phyloP scores from a whole-genome alignment of 2,797 vertebrate species.

The Ficedula albicollis region DNA sequence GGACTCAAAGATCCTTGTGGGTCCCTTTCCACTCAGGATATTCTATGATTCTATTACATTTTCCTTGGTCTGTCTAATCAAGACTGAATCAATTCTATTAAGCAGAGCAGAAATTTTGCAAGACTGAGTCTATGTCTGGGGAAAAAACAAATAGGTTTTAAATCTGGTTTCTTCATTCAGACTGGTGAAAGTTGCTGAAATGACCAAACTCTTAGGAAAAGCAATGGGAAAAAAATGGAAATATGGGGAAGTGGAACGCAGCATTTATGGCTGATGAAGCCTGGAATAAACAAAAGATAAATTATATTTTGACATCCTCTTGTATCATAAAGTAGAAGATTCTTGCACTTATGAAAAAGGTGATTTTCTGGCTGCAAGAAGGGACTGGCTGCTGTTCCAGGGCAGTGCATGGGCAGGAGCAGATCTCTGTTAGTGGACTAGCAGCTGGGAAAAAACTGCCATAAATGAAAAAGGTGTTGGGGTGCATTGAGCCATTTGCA shows the following conservation, averaged over 20 bases:
- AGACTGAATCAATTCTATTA: background rate
- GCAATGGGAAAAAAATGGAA: background rate
- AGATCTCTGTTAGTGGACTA: background rate
- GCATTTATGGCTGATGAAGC: background rate
- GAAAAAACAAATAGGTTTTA: background rate
- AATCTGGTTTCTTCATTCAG: background rate
- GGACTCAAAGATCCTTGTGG: background rate
- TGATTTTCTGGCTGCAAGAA: background rate
- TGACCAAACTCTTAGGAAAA: background rate
- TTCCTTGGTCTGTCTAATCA: background rate
- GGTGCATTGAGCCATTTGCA: background rate
- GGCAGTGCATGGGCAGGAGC: background rate
- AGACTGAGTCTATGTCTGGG: background rate
- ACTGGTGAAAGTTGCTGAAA: background rate
- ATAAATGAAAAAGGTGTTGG: background rate
- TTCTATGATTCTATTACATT: background rate
- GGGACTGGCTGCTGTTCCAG: background rate
- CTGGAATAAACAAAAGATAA: background rate
- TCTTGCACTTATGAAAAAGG: accelerated
- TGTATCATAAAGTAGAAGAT: background rate
- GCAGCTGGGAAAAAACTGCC: background rate
- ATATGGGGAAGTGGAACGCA: accelerated
- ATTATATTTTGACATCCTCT: background rate
- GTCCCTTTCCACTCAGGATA: background rate
- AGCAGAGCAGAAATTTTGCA: background rate